Percentiles rank a stretch among this genome's conserved stretches.
phyloP scores from a whole-genome alignment of 2,888 invertebrate species.

The Sepioteuthis lessoniana region DNA sequence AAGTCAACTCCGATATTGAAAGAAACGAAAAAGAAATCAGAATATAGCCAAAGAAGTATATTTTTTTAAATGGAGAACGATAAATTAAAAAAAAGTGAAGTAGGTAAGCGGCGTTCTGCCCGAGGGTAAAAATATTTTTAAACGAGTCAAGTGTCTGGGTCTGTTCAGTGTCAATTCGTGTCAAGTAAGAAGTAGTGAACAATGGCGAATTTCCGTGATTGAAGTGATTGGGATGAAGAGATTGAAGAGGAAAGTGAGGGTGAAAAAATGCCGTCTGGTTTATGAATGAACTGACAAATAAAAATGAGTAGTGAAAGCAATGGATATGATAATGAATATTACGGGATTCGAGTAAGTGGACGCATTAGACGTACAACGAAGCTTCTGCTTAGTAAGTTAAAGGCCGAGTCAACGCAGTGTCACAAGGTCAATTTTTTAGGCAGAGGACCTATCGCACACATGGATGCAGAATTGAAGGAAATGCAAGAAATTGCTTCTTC shows the following conservation, averaged over 20 bases:
- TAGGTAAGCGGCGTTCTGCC: background rate
- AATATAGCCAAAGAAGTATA: background rate
- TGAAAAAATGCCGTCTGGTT: no score
- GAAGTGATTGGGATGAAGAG: background rate
- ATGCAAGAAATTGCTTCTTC: no score
- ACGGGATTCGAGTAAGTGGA: no score
- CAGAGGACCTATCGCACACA: no score
- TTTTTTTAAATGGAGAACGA: background rate
- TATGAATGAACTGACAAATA: no score
- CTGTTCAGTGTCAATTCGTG: background rate
- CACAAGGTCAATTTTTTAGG: no score
- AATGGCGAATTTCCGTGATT: background rate
- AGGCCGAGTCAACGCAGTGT: no score
- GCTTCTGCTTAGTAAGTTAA: no score
- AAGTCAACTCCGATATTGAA: accelerated
- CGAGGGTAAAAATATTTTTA: background rate
- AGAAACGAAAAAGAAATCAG: background rate
- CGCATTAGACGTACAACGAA: no score
- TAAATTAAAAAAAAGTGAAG: background rate
- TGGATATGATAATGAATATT: no score
- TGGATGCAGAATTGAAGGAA: no score
- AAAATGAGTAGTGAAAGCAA: no score
- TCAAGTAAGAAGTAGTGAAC: background rate
- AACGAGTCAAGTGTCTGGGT: background rate
- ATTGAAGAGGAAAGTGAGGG: background rate